Evolutionary conservation across 2,888 invertebrate genomes (phyloP).

Genomic region (Platycheirus albimanus): DNA sequence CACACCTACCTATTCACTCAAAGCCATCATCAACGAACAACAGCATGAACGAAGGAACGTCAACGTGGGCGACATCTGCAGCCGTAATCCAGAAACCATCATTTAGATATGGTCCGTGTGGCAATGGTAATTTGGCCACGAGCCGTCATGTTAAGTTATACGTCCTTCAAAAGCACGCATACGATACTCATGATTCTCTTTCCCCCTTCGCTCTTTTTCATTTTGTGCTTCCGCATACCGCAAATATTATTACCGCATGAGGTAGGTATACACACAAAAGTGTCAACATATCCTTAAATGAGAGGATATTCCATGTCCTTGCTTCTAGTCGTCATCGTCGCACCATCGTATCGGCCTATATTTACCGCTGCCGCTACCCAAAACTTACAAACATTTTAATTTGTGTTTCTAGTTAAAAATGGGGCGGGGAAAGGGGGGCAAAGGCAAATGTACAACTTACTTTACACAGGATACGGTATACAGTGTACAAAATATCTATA

Average conservation of each 20-base stretch:
- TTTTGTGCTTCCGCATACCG: constrained; percentile 46
- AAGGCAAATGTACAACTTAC: too few species aligned
- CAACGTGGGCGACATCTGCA: constrained; percentile 70
- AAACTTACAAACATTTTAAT: constrained; percentile 63
- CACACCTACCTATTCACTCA: constrained; percentile 51
- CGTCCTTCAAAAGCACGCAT: constrained; percentile 59
- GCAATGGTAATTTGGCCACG: constrained; percentile 71
- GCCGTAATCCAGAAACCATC: constrained; percentile 57
- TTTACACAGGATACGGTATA: too few species aligned
- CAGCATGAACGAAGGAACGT: constrained; percentile 33
- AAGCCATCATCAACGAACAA: constrained; percentile 46
- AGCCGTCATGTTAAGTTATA: constrained; percentile 71
- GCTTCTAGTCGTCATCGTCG: too few species aligned
- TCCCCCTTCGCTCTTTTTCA: not conserved
- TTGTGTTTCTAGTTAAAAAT: constrained; percentile 16
- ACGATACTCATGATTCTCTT: not conserved
- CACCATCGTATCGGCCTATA: constrained; percentile 29
- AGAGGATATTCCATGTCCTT: constrained; percentile 40
- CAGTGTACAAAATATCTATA: too few species aligned
- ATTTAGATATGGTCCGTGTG: constrained; percentile 72
- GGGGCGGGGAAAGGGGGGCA: too few species aligned
- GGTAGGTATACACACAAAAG: constrained; percentile 72
- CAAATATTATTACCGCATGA: constrained; percentile 73
- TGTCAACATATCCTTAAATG: constrained; percentile 72
- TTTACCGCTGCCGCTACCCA: constrained; percentile 12